Evolutionary conservation across 2,797 vertebrate genomes (phyloP).

Genomic region (Myripristis jacobus): DNA sequence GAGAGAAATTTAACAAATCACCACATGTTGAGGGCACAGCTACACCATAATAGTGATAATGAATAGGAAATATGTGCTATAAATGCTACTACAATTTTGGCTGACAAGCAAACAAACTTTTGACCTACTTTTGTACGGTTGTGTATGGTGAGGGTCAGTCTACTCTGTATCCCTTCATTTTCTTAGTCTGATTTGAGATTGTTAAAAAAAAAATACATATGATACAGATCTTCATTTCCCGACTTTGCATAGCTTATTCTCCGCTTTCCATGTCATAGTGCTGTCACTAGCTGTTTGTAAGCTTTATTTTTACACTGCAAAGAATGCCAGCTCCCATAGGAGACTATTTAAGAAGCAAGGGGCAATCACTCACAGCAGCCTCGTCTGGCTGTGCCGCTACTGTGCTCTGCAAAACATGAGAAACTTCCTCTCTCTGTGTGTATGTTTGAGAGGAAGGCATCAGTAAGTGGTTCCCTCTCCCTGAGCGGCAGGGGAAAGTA

Average conservation of each 20-base stretch:
- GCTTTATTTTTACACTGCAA: conserved; percentile 72
- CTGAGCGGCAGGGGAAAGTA: conserved; percentile 79
- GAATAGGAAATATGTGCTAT: no score
- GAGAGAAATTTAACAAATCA: neutral
- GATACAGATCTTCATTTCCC: neutral
- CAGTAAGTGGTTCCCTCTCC: conserved; percentile 79
- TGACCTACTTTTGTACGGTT: conserved; percentile 37
- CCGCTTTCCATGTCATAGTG: conserved; percentile 54
- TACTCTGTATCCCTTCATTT: neutral
- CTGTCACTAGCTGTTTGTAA: conserved; percentile 65
- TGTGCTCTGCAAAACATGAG: conserved; percentile 79
- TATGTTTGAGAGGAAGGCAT: conserved; percentile 75
- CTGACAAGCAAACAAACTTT: conserved; percentile 6
- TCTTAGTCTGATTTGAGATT: neutral
- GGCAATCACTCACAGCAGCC: conserved; percentile 73
- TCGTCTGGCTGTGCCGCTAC: conserved; percentile 73
- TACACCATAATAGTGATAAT: no score
- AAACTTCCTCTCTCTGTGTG: conserved; percentile 80
- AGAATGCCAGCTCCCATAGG: conserved; percentile 71
- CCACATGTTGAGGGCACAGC: no score
- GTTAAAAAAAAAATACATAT: neutral
- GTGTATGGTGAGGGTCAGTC: neutral
- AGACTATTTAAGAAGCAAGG: conserved; percentile 71
- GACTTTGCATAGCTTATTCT: conserved; percentile 20
- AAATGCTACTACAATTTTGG: neutral